phyloP scores from a whole-genome alignment of 35 echinoderm and acorn worm species.

The Anneissia japonica region DNA sequence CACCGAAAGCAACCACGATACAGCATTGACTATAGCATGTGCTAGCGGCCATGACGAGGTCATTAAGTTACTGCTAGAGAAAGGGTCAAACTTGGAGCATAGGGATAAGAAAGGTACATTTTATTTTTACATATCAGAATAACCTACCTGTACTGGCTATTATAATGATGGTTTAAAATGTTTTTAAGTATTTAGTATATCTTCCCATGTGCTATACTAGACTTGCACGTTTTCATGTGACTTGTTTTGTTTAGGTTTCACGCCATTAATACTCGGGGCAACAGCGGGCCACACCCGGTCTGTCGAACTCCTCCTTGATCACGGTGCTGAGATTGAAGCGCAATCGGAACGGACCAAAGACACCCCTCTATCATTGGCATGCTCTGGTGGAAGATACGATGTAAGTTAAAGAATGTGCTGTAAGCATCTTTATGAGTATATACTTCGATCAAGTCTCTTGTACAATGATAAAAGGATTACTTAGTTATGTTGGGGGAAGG shows the following conservation, averaged over 20 bases:
- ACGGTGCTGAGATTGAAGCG: slow-evolving; percentile 88
- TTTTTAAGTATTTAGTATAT: too few species aligned
- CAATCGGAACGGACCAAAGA: slow-evolving; percentile 98
- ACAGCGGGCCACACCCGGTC: slow-evolving; percentile 89
- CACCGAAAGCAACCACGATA: slow-evolving; percentile 99
- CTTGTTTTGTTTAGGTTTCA: slow-evolving; percentile 38
- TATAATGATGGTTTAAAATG: too few species aligned
- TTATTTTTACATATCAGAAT: too few species aligned
- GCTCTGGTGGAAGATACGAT: slow-evolving; percentile 97
- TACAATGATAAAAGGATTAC: too few species aligned
- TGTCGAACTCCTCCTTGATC: slow-evolving; percentile 69
- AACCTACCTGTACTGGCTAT: too few species aligned
- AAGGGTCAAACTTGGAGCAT: slow-evolving; percentile 79
- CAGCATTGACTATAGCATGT: slow-evolving; percentile 89
- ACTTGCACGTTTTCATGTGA: too few species aligned
- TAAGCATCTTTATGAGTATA: too few species aligned
- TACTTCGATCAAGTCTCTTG: too few species aligned
- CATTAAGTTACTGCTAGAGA: slow-evolving; percentile 79
- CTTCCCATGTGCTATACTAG: too few species aligned
- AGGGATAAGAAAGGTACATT: slow-evolving; percentile 96
- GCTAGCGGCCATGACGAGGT: slow-evolving; percentile 90
- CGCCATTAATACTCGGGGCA: slow-evolving; percentile 58
- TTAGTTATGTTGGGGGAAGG: too few species aligned
- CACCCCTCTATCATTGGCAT: slow-evolving; percentile 86
- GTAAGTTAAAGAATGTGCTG: too few species aligned